Evolutionary conservation across 1,140 invertebrate species (phyloP), one percentile per base, ranked within the genome.

Genomic region (Venustaconcha ellipsiformis): DNA sequence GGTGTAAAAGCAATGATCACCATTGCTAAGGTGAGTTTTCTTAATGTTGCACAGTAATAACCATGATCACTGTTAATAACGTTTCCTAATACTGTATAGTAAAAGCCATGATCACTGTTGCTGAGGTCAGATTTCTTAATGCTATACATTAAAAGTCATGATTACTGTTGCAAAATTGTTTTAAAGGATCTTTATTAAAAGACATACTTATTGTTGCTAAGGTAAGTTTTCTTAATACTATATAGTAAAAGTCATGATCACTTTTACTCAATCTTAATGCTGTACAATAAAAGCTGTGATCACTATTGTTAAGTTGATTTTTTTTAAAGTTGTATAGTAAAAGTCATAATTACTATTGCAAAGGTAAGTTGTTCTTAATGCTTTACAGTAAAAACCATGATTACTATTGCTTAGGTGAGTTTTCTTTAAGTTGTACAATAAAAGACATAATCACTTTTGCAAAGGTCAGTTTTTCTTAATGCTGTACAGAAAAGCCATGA

Each of bases 21-120:
- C 12, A 80, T 80, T 23, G 79, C 75, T 62, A 77, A 80, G 79
- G 79, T 80, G 59, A 57, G 30, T 57, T 13, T 60, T 60, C 0
- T 62, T 62, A 62, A n/a, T 62, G 13, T 11, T 62, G 59, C 6
- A 12, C 59, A 62, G 23, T 62, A 1, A 30, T 3, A 30, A 4
- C 2, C 2, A 30, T 30, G 2, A 30, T 30, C 26, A 30, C 26
- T 2, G 26, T 30, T 30, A 30, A 1, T 30, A 1, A 60, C 1
- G 1, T 60, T 60, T 17, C 58, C 15, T 15, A 60, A 17, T 60
- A 17, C n/a, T 60, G 23, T 23, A 23, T 1, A 30, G 63, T 78
- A 12, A 67, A 74, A 55, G 17, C 60, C 14, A 80, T 77, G 72
- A 17, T 80, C 2, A 71, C 67, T 15, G 75, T 80, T 23, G 26